Evolutionary conservation across 2,797 vertebrate genomes (phyloP).

Genomic region (Clarias fuscus): DNA sequence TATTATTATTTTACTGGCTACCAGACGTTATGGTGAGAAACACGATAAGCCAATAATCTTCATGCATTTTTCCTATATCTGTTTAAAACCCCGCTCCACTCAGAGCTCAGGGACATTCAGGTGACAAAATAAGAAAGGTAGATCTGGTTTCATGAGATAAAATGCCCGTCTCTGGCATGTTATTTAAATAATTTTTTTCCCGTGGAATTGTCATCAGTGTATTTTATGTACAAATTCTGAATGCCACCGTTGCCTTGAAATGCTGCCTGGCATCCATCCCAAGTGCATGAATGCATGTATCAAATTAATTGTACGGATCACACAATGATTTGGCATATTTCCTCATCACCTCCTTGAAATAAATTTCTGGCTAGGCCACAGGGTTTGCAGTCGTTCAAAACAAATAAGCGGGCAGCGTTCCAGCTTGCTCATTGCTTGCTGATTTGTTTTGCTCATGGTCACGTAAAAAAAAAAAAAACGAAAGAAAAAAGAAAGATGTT

Average conservation of each 20-base stretch:
- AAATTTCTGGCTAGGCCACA: background rate
- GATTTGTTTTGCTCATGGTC: background rate
- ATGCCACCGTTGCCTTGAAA: too few species aligned
- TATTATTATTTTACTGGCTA: background rate
- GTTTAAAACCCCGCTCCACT: constrained; percentile 6
- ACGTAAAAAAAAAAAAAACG: too few species aligned
- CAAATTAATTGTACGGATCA: constrained; percentile 16
- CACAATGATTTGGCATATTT: constrained; percentile 15
- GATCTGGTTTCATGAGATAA: constrained; percentile 4
- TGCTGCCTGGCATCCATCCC: background rate
- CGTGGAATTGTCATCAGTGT: constrained; percentile 9
- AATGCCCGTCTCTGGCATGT: background rate
- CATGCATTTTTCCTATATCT: background rate
- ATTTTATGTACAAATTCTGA: background rate
- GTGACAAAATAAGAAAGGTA: background rate
- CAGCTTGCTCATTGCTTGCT: background rate
- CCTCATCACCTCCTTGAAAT: constrained; percentile 3
- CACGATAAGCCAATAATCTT: background rate
- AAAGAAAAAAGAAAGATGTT: too few species aligned
- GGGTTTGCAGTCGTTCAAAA: too few species aligned
- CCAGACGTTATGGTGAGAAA: background rate
- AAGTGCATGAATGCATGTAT: background rate
- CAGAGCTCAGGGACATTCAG: background rate
- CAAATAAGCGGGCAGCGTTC: background rate
- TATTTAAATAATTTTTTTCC: constrained; percentile 4